A percentile compares a stretch with the other conserved stretches of the same genome.
Conservation (phyloP, 2,888 invertebrate genomes). For the Tuberolachnus salignus region DNA sequence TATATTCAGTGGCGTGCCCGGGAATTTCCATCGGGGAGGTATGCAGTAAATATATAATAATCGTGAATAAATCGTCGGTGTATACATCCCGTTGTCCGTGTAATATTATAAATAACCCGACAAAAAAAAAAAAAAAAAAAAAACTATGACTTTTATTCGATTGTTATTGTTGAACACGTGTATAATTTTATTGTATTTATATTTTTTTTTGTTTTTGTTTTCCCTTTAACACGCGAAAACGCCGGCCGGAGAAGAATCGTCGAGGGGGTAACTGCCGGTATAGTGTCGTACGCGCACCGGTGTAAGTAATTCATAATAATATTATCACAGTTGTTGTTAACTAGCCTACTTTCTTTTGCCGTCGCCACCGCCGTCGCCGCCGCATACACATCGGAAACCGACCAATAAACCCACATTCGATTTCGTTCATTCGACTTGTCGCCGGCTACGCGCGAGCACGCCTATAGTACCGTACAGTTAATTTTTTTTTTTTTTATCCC, state of each 20-base stretch:
- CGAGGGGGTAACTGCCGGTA: not conserved
- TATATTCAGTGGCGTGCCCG: not conserved
- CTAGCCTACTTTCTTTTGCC: constrained; percentile 55
- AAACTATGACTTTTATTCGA: too few species aligned
- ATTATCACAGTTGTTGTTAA: not conserved
- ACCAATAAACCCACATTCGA: constrained; percentile 57
- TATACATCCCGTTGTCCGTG: too few species aligned
- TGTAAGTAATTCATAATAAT: too few species aligned
- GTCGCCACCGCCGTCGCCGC: not conserved
- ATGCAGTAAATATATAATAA: too few species aligned
- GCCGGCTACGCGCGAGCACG: constrained; percentile 37
- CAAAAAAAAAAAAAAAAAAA: too few species aligned
- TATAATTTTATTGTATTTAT: too few species aligned
- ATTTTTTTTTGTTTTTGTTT: too few species aligned
- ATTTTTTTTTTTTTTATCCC: not conserved
- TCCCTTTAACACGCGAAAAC: too few species aligned
- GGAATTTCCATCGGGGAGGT: constrained; percentile 9
- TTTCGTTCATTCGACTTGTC: constrained; percentile 53
- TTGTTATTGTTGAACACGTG: too few species aligned
- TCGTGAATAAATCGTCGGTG: too few species aligned
- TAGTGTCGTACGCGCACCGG: not conserved
- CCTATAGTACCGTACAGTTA: not conserved
- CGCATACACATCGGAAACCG: constrained; percentile 44
- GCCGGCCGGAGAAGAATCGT: too few species aligned
- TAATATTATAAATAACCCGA: too few species aligned